Base-by-base conservation (phyloP, 2,888 invertebrate species). In the Ischnus inquisitorius region DNA sequence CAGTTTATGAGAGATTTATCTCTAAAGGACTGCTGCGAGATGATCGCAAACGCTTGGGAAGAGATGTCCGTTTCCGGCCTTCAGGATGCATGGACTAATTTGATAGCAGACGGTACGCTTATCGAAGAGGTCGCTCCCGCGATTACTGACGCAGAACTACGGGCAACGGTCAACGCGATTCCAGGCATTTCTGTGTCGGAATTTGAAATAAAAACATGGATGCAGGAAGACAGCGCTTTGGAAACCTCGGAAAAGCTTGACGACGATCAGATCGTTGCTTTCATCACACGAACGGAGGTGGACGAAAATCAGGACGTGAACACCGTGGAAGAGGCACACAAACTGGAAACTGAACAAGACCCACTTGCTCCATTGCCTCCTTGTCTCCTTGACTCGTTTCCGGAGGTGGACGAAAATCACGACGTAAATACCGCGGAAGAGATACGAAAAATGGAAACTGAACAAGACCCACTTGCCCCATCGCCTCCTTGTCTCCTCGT, bases 21-120 rank as follows among this genome's bases (percentile, higher is more conserved):
- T 54, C 28, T 88, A 43, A 85, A 86, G 65, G 83, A 89, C 64
- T 83, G 85, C 48, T 83, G 76, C 65, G 81, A 87, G 39, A 85
- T 88, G 69, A 48, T 88, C 16, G 85, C 83, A 8, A 82, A 81
- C 71, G 82, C 87, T 3, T 89, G 87, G 89, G 60, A 84, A 16
- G 79, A 71, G 64, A 51, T 89, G 14, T 62, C 78, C 46, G 28
- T 79, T 34, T 64, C 34, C 12, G 85, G 82, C 48, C 54, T 89
- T 28, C 72, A 65, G 68, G 83, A 79, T n/a, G 86, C 86, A 22
- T 88, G 88, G 88, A 87, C 85, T 62, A 86, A 88, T 72, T 51
- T 88, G 62, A 60, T 76, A 1, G 14, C 43, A 19, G 28, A 67
- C 46, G 8, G 22, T n/a, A 19, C 46, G 19, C 43, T 43, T 39